Conservation (phyloP, 92 coral and sea anemone genomes). For the Palythoa grandiflora region DNA sequence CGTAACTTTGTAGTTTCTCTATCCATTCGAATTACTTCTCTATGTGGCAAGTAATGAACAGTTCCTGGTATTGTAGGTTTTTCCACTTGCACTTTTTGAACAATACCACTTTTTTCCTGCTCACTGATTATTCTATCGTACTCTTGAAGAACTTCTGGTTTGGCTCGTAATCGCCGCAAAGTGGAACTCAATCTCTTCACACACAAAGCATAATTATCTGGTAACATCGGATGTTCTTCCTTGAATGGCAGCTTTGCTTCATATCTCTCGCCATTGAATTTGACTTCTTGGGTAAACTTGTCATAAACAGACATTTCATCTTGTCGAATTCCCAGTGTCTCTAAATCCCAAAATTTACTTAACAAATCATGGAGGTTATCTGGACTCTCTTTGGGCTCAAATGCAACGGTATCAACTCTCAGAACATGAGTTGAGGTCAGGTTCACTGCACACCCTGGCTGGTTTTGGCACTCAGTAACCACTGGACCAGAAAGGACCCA, state of each 20-base stretch:
- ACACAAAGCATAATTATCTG: slow-evolving; percentile 15
- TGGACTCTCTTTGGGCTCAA: neutral
- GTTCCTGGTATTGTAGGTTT: slow-evolving; percentile 22
- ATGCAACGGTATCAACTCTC: neutral
- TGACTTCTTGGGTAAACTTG: neutral
- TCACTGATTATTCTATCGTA: slow-evolving; percentile 17
- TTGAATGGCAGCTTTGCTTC: slow-evolving; percentile 28
- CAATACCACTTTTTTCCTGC: slow-evolving; percentile 26
- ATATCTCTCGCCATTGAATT: slow-evolving; percentile 4
- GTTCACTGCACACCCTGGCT: slow-evolving; percentile 9
- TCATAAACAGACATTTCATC: slow-evolving; percentile 24
- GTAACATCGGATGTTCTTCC: slow-evolving; percentile 30
- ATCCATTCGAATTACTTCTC: slow-evolving; percentile 52
- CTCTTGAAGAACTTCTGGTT: slow-evolving; percentile 28
- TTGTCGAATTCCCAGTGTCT: neutral
- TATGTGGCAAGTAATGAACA: slow-evolving; percentile 59
- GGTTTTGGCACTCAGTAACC: neutral
- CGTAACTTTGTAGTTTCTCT: slow-evolving; percentile 62
- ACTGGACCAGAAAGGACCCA: slow-evolving; percentile 49
- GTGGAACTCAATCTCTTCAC: neutral
- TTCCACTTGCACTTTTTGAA: slow-evolving; percentile 22
- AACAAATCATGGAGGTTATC: neutral
- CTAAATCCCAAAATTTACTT: too few relatives aligned
- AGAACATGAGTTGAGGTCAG: slow-evolving; percentile 29
- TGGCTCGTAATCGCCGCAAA: neutral